phyloP scores from a whole-genome alignment of 1,140 invertebrate species.

The Calephelis nemesis region DNA sequence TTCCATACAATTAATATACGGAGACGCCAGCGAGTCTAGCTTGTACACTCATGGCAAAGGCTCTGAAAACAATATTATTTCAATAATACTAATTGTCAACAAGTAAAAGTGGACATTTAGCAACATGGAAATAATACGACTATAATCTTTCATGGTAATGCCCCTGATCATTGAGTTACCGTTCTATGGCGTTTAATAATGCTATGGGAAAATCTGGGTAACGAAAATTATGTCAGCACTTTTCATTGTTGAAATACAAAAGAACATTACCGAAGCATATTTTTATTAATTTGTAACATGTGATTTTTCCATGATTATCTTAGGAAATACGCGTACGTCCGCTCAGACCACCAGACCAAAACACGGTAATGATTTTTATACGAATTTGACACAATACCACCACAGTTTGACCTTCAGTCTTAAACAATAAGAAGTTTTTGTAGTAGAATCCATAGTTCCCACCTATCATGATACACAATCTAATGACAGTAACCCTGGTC shows the following conservation, averaged over 20 bases:
- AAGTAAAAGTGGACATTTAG: too few relatives aligned
- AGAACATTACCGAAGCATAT: background rate
- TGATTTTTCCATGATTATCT: background rate
- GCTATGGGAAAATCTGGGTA: too few relatives aligned
- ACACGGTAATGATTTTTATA: background rate
- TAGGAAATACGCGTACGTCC: background rate
- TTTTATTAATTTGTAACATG: background rate
- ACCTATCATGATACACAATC: conserved; percentile 1
- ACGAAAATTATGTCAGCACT: background rate
- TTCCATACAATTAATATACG: too few relatives aligned
- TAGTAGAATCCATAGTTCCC: conserved; percentile 4
- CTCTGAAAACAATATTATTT: too few relatives aligned
- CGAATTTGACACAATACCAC: conserved; percentile 13
- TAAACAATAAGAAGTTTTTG: conserved; percentile 12
- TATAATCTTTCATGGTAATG: too few relatives aligned
- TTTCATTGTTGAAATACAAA: background rate
- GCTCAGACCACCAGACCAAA: background rate
- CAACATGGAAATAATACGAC: too few relatives aligned
- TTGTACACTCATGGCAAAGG: too few relatives aligned
- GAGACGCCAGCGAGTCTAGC: too few relatives aligned
- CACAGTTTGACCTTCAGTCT: conserved; percentile 1
- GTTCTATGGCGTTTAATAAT: too few relatives aligned
- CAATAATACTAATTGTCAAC: too few relatives aligned
- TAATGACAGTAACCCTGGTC: background rate
- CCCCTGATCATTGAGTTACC: too few relatives aligned